Evolutionary conservation across 2,113 vertebrate genomes (phyloP), one percentile per base, ranked within the genome.

Genomic region (Phylloscopus trochiloides): DNA sequence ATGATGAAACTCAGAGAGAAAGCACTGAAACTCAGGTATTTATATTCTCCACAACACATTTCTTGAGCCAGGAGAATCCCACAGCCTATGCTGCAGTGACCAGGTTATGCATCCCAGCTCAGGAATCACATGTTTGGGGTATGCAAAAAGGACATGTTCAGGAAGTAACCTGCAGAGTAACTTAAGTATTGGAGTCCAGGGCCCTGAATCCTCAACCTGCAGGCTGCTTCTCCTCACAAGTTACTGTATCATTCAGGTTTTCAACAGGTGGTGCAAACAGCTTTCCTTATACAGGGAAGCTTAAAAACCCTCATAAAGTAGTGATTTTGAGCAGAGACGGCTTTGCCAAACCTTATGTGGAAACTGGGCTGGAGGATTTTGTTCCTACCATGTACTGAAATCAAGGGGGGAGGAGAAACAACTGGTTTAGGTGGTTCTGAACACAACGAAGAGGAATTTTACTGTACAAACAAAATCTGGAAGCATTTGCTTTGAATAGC

Each of bases 71-170:
- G 1, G 10, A 87, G 55, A 68, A 57, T 13, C n/a, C 57, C 0
- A 0, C 14, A 55, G 57, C 31, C 59, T 31, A 7, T 0, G 0
- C 34, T 65, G 16, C 66, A 70, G 45, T 26, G 70, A 10, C 7
- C 0, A 2, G 20, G 47, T 50, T 20, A 70, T 0, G 0, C 26
- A 19, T 11, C 21, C 43, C 50, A 63, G 63, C 2, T 1, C 0
- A 0, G 6, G 24, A 86, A 36, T 43, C 38, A 32, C 0, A 0
- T 0, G 1, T 40, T 17, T 50, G 50, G 48, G 74, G n/a, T 4
- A 40, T 9, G 12, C 19, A 34, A 32, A 51, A 8, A 25, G 21
- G 18, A 63, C 58, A 55, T 45, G 31, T 22, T 66, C 47, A 45
- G 34, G 52, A 88, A 79, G 20, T 13, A 42, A 79, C 52, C 29